Conservation (phyloP, 1,140 invertebrate genomes). For the Halyomorpha halys region DNA sequence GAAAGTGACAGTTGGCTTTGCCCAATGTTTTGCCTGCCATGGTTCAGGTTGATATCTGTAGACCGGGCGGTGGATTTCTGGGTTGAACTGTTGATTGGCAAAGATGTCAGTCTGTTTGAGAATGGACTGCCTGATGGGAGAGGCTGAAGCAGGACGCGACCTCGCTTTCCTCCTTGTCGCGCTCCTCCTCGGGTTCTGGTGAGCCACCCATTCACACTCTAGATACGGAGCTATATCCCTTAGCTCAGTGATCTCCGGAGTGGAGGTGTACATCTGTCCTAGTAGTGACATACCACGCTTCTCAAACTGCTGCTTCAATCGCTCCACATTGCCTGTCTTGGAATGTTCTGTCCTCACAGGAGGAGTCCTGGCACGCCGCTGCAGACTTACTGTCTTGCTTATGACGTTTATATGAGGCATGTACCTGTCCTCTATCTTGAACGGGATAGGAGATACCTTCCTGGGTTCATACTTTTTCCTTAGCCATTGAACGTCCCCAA, state of each 20-base stretch:
- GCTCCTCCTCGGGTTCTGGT: slow-evolving; percentile 48
- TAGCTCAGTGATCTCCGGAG: slow-evolving; percentile 64
- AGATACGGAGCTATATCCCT: slow-evolving; percentile 65
- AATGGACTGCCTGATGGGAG: slow-evolving; percentile 42
- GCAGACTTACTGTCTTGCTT: slow-evolving; percentile 64
- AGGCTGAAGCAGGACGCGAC: slow-evolving; percentile 41
- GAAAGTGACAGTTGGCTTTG: slow-evolving; percentile 55
- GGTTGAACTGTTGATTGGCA: slow-evolving; percentile 58
- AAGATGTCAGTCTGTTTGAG: slow-evolving; percentile 50
- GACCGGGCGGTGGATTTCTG: slow-evolving; percentile 58
- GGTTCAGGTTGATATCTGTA: slow-evolving; percentile 58
- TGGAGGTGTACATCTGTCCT: slow-evolving; percentile 70
- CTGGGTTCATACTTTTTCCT: slow-evolving; percentile 49
- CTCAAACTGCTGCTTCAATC: slow-evolving; percentile 58
- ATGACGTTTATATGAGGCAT: slow-evolving; percentile 84
- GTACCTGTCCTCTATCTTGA: slow-evolving; percentile 55
- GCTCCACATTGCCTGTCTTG: slow-evolving; percentile 48
- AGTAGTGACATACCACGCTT: slow-evolving; percentile 48
- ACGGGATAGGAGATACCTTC: slow-evolving; percentile 48
- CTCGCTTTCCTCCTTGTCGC: slow-evolving; percentile 47
- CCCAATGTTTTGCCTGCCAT: slow-evolving; percentile 35
- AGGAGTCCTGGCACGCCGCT: slow-evolving; percentile 36
- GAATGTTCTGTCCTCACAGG: slow-evolving; percentile 33
- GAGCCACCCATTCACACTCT: slow-evolving; percentile 62
- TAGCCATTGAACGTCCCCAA: slow-evolving; percentile 50